Base-by-base conservation (phyloP, 2,888 invertebrate genomes). In the Capitulum mitella region DNA sequence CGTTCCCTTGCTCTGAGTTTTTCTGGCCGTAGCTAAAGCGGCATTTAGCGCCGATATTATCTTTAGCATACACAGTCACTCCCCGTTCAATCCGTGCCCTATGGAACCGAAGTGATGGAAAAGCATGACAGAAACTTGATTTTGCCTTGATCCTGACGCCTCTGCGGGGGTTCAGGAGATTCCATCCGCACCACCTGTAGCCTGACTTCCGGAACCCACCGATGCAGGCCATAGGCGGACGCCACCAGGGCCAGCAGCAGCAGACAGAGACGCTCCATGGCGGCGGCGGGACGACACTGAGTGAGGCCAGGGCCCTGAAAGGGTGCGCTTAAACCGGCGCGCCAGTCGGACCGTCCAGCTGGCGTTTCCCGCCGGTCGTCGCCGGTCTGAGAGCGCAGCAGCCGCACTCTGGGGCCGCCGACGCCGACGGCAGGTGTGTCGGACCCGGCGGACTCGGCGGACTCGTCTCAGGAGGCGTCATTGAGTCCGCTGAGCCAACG, bases 191-290 rank as follows among this genome's bases (percentile, higher is more conserved):
- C 14, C 46, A 46, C 46, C 46, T 14, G 6, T 14, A 12, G 10
- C 46, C 14, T 14, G 6, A 12, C 26, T 26, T 26, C 6, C 19
- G 29, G n/a, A n/a, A 61, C 64, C 6, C 10, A 64, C 64, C 64
- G 64, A 5, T 3, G 32, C 16, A 64, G 34, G 16, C 32, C 64
- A 10, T 32, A 29, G 16, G 64, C 34, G 29, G 64, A 61, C 26
- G 58, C 64, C 64, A 64, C 64, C 19, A 32, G 34, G 64, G 34
- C 64, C 64, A 64, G 64, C 19, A 64, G 32, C 64, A 64, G 34
- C 64, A 64, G 64, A 34, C 34, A 32, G 19, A 64, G 64, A 6
- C 34, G 64, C 64, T 32, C 34, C 64, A 64, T 64, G 19, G 14
- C 34, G 16, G 64, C 34, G 29, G 3, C 64, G 14, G 34, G 64